phyloP scores from a whole-genome alignment of 2,113 vertebrate genomes.

The Malurus alboscapulatus region DNA sequence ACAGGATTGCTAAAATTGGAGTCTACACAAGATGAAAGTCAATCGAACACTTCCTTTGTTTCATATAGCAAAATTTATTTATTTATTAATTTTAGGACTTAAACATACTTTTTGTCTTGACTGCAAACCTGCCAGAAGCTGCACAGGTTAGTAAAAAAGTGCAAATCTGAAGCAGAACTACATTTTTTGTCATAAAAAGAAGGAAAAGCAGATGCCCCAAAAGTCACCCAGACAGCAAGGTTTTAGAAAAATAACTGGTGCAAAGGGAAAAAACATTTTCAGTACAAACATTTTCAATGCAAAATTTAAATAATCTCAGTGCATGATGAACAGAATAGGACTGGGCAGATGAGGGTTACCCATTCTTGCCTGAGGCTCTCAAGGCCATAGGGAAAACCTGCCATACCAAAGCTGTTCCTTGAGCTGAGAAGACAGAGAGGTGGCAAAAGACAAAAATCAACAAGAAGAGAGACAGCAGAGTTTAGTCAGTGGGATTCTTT shows the following conservation, averaged over 20 bases:
- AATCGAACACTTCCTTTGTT: conserved; percentile 35
- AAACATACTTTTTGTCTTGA: conserved; percentile 34
- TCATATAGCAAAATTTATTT: conserved; percentile 7
- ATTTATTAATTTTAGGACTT: conserved; percentile 48
- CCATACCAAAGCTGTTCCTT: neutral
- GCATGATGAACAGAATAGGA: neutral
- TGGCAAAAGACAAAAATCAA: neutral
- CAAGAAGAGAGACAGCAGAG: neutral
- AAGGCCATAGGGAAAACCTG: neutral
- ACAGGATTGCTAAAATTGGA: conserved; percentile 25
- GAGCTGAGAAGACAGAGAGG: neutral
- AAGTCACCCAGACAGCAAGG: neutral
- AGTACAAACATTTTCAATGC: neutral
- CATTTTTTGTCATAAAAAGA: conserved; percentile 26
- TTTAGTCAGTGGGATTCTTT: neutral
- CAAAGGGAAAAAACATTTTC: neutral
- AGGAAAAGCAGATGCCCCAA: neutral
- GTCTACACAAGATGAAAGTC: neutral
- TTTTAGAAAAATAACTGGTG: neutral
- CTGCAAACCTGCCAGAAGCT: conserved; percentile 37
- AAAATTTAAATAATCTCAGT: neutral
- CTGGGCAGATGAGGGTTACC: neutral
- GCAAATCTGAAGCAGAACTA: conserved; percentile 26
- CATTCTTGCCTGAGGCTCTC: conserved; percentile 6
- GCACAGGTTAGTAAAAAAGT: conserved; percentile 7